phyloP scores from a whole-genome alignment of 2,113 vertebrate genomes.

The Pachycephala philippinensis region DNA sequence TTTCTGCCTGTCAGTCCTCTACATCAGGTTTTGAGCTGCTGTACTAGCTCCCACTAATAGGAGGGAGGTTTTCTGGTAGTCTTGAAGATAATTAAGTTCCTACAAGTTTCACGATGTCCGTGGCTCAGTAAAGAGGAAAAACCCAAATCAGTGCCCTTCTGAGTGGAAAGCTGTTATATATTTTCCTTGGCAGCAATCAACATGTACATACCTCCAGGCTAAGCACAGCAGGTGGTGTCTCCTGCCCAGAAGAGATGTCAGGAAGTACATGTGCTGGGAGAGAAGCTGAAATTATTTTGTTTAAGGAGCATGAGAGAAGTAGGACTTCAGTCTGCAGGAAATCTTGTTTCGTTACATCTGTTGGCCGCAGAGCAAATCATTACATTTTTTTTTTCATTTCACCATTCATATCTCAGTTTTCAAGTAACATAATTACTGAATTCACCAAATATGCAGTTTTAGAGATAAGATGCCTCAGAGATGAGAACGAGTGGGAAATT shows the following conservation, averaged over 20 bases:
- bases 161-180: background rate
- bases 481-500: background rate
- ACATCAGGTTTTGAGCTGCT: background rate
- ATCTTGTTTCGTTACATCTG: background rate
- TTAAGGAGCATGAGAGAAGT: background rate
- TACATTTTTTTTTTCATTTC: background rate
- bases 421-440: background rate
- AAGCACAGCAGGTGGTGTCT: background rate
- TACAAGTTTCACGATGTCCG: rapidly evolving
- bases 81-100: background rate
- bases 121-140: background rate
- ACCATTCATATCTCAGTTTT: background rate
- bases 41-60: rapidly evolving
- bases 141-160: background rate
- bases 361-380: background rate
- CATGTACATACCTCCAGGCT: background rate
- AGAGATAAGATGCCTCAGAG: background rate
- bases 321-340: background rate
- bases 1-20: background rate
- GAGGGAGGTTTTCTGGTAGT: background rate
- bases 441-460: background rate
- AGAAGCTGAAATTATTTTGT: background rate
- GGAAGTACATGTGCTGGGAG: background rate
- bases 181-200: conserved; percentile 2
- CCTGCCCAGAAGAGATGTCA: background rate